Evolutionary conservation across 1,140 invertebrate genomes (phyloP), one percentile per base, ranked within the genome.

Genomic region (Zeugodacus cucurbitae): DNA sequence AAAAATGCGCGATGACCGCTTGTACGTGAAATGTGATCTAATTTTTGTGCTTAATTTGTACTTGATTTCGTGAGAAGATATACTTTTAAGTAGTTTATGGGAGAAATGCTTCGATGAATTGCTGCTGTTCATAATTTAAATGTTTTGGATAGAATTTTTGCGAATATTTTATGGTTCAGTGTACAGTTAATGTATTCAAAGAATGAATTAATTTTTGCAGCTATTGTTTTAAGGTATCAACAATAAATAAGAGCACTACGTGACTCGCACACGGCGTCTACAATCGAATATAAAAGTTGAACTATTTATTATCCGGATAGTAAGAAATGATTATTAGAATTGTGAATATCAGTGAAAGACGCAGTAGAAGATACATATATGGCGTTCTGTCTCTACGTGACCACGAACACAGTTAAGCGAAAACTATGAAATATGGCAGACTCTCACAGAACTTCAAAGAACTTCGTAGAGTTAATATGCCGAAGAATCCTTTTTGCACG

Each of bases 11-110:
- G 37, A 70, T 29, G 64, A 29, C 11, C 41, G 41, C 5, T 82
- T 41, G 37, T 41, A 82, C 74, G 74, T 82, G 37, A n/a, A 82
- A 82, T 82, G 74, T 82, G 74, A 82, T 82, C 74, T 82, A 82
- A 82, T 82, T 82, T 74, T 74, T 29, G n/a, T 26, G 29, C 1
- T 26, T 3, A 82, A 14, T 14, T 44, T 10, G 74, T 54, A 22
- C 41, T 82, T 44, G 74, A 82, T 48, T 44, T 82, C 22, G 29
- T 82, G 7, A 8, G 41, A 44, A 82, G 74, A 82, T 82, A 44
- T 41, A 10, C n/a, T 17, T 54, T 20, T 54, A 34, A 70, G 34
- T 41, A 44, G 32, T 74, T 74, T 44, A 82, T 82, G 26, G 41
- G 20, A 48, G 74, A 48, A 82, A 48, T 48, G 8, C 29, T 44